phyloP scores from a whole-genome alignment of 2,888 invertebrate species.

The Tortricodes alternella region DNA sequence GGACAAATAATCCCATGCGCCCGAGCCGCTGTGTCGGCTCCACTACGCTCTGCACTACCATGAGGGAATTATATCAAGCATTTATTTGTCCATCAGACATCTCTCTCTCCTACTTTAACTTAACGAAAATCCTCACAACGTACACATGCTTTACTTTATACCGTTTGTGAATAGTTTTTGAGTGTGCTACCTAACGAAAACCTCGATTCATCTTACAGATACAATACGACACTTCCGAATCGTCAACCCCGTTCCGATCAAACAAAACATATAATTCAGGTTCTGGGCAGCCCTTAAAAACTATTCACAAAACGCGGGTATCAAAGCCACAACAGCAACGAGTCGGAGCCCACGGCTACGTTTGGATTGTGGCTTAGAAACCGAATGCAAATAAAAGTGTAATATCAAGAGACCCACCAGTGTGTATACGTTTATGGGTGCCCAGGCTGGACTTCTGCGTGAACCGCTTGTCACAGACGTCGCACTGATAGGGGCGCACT shows the following conservation, averaged over 20 bases:
- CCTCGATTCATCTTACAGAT: constrained; percentile 31
- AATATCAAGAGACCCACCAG: constrained; percentile 84
- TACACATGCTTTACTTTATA: constrained; percentile 78
- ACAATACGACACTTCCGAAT: constrained; percentile 54
- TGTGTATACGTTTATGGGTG: constrained; percentile 91
- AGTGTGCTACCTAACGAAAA: constrained; percentile 66
- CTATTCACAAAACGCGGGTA: constrained; percentile 80
- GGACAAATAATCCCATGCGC: constrained; percentile 72
- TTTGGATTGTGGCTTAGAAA: constrained; percentile 73
- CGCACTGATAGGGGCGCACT: constrained; percentile 86
- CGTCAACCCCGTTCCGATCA: constrained; percentile 50
- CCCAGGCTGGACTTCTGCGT: constrained; percentile 92
- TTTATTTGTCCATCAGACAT: constrained; percentile 81
- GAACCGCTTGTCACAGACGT: constrained; percentile 90
- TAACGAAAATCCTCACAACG: constrained; percentile 74
- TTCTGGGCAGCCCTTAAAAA: constrained; percentile 77
- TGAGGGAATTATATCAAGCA: constrained; percentile 68
- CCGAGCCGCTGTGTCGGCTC: constrained; percentile 8
- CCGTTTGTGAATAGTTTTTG: constrained; percentile 84
- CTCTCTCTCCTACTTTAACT: constrained; percentile 69
- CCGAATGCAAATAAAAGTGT: constrained; percentile 69
- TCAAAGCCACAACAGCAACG: constrained; percentile 73
- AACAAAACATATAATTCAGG: constrained; percentile 38
- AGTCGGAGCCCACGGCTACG: constrained; percentile 40
- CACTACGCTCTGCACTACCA: constrained; percentile 54